Conservation (phyloP, 2,113 vertebrate genomes). For the Pseudopodoces humilis region DNA sequence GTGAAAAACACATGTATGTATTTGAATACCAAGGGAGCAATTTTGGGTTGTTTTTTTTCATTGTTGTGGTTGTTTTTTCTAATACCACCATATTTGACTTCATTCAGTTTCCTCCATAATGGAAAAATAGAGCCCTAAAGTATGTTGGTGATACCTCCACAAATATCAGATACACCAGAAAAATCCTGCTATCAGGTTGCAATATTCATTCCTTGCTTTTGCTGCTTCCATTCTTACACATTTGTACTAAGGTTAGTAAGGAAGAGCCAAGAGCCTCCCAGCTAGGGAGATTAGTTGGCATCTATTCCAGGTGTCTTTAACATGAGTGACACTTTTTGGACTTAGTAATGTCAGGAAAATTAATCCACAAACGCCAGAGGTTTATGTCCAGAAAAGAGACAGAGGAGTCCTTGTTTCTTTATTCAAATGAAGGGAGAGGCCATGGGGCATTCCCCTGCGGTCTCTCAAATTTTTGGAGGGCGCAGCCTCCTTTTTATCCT, state of each 20-base stretch:
- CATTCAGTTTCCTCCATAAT: not conserved
- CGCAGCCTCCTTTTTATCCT: too few relatives aligned
- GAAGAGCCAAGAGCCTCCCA: not conserved
- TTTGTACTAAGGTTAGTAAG: not conserved
- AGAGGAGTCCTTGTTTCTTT: too few relatives aligned
- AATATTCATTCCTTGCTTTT: not conserved
- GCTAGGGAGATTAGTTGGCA: not conserved
- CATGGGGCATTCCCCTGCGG: too few relatives aligned
- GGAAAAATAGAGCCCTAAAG: not conserved
- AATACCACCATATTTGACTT: not conserved
- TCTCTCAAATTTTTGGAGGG: too few relatives aligned
- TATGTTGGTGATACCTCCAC: not conserved
- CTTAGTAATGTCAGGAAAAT: not conserved
- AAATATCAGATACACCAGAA: not conserved
- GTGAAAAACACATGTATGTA: not conserved
- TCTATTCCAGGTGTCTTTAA: not conserved
- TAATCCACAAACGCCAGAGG: too few relatives aligned
- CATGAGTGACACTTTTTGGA: not conserved
- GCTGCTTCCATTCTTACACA: not conserved
- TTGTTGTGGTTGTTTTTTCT: not conserved
- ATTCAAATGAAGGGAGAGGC: too few relatives aligned
- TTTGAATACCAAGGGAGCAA: not conserved
- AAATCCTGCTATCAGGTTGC: not conserved
- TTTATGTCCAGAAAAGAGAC: too few relatives aligned
- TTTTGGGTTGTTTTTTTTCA: not conserved